Evolutionary conservation across 2,888 invertebrate species (phyloP).

Genomic region (Drosophila colorata): DNA sequence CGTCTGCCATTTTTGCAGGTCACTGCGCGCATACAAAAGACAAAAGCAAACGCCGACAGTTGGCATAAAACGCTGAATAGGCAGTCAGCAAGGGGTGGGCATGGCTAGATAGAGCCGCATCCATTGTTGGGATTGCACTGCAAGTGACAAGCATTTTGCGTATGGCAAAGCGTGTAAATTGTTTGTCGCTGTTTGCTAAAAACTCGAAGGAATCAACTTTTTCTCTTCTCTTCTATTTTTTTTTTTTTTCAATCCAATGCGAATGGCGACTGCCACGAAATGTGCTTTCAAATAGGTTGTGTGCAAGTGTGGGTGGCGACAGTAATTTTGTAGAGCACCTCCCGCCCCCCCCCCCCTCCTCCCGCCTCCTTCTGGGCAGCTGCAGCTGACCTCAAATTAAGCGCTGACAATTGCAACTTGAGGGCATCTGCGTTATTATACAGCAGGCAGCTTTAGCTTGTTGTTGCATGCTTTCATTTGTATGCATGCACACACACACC

Average conservation of each 20-base stretch:
- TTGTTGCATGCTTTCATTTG: slow-evolving; percentile 55
- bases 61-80: slow-evolving; percentile 76
- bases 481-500: slow-evolving; percentile 35
- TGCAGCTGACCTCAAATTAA: slow-evolving; percentile 68
- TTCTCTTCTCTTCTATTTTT: not conserved
- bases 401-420: slow-evolving; percentile 69
- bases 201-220: slow-evolving; percentile 38
- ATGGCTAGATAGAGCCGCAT: slow-evolving; percentile 5
- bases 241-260: not conserved
- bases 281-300: not conserved
- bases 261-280: not conserved
- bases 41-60: slow-evolving; percentile 71
- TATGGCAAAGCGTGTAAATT: slow-evolving; percentile 71
- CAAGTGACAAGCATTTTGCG: slow-evolving; percentile 80
- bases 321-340: slow-evolving; percentile 5
- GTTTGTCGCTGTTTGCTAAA: slow-evolving; percentile 44
- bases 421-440: slow-evolving; percentile 36
- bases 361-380: not conserved
- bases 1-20: slow-evolving; percentile 84
- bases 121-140: slow-evolving; percentile 67
- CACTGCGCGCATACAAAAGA: slow-evolving; percentile 83
- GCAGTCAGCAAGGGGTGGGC: slow-evolving; percentile 2
- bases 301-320: not conserved
- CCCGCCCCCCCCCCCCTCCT: not conserved
- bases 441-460: slow-evolving; percentile 24